Percentiles rank a stretch among this genome's conserved stretches.
Evolutionary conservation across 2,888 invertebrate species (phyloP).

Genomic region (Eupithecia pulchellata): DNA sequence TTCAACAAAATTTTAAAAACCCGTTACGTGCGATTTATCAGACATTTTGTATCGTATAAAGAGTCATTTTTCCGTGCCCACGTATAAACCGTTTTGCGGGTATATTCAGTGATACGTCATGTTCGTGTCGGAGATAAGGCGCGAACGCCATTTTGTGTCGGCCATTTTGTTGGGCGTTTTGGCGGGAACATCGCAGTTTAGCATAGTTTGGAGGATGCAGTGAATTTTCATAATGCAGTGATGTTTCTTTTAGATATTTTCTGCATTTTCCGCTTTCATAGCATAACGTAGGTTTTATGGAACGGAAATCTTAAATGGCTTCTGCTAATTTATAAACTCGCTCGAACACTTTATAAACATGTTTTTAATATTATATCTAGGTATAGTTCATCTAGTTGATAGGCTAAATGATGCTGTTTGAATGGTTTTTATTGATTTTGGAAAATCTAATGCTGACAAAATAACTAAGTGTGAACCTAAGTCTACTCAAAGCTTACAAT

Average conservation of each 20-base stretch:
- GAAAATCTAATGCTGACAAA: too few species aligned
- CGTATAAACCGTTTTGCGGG: conserved; percentile 34
- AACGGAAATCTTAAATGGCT: not conserved
- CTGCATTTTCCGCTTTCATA: not conserved
- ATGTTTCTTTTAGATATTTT: conserved; percentile 4
- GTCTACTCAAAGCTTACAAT: too few species aligned
- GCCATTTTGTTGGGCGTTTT: conserved; percentile 39
- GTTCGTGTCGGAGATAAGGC: conserved; percentile 44
- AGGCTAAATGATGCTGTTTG: too few species aligned
- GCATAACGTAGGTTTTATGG: not conserved
- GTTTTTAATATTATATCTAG: too few species aligned
- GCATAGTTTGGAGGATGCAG: conserved; percentile 17
- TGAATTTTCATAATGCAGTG: conserved; percentile 16
- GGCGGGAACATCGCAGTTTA: conserved; percentile 35
- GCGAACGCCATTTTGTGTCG: conserved; percentile 44
- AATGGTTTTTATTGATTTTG: too few species aligned
- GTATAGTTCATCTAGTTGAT: too few species aligned
- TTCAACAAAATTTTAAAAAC: conserved; percentile 18
- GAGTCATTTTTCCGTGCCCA: conserved; percentile 36
- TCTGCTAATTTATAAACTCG: not conserved
- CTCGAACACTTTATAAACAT: not conserved
- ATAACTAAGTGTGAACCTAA: too few species aligned
- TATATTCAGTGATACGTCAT: conserved; percentile 46
- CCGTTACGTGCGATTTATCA: conserved; percentile 24
- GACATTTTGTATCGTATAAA: conserved; percentile 31